Percentiles rank a stretch among this genome's conserved stretches.
These are phyloP conservation scores for Drosophila tripunctata DNA, from an alignment of 2,888 invertebrate genomes.

Conservation along the genomic window DNA sequence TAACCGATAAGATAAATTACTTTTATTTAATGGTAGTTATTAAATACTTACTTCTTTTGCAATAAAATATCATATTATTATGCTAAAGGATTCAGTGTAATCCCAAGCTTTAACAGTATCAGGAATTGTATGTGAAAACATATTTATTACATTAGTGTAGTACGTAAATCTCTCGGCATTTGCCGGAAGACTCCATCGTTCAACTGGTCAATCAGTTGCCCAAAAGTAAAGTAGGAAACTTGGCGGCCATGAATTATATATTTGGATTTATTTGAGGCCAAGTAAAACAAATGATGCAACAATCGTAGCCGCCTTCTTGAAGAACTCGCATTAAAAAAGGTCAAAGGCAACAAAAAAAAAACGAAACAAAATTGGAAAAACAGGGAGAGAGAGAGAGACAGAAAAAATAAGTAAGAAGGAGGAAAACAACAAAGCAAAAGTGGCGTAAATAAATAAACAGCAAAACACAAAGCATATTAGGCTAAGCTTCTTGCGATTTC, in stretches of 20 bases:
- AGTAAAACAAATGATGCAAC: constrained; percentile 76
- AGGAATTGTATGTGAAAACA: constrained; percentile 6
- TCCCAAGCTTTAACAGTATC: too few species aligned
- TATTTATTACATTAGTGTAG: constrained; percentile 29
- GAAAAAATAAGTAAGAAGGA: constrained; percentile 3
- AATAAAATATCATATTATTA: too few species aligned
- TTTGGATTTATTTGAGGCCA: constrained; percentile 79
- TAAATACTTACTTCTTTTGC: too few species aligned
- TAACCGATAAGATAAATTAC: too few species aligned
- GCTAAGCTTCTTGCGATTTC: constrained; percentile 79
- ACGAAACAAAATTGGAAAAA: background rate
- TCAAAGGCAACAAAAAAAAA: constrained; percentile 12
- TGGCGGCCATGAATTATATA: constrained; percentile 71
- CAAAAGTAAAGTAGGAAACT: constrained; percentile 59
- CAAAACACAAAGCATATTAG: constrained; percentile 77
- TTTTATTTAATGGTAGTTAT: too few species aligned
- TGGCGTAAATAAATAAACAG: constrained; percentile 74
- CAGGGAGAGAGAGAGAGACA: background rate
- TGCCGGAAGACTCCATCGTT: constrained; percentile 19
- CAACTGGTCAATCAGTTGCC: constrained; percentile 39
- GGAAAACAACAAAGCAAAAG: constrained; percentile 54
- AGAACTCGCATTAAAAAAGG: constrained; percentile 48
- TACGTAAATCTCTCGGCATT: constrained; percentile 1
- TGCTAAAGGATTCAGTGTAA: too few species aligned
- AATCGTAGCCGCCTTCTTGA: constrained; percentile 43